phyloP scores from a whole-genome alignment of 53 echinoderm and acorn worm genomes.

The Echinometra lucunter region DNA sequence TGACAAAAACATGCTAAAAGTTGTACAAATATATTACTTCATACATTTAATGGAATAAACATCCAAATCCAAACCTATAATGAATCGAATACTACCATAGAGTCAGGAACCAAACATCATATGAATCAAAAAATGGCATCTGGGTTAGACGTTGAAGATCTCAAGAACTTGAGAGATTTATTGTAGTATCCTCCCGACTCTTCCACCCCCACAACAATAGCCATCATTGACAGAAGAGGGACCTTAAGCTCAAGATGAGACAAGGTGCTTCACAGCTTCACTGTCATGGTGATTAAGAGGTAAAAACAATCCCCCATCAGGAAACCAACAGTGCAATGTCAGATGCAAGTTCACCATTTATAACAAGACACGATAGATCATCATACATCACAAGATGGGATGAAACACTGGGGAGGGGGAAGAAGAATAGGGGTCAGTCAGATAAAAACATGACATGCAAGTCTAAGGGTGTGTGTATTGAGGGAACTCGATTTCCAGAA shows the following conservation, averaged over 20 bases:
- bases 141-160: too few species aligned
- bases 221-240: background rate
- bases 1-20: too few species aligned
- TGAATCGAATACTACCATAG: too few species aligned
- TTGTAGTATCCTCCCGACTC: background rate
- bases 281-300: background rate
- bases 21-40: too few species aligned
- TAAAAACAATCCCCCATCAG: background rate
- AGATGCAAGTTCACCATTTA: conserved; percentile 24
- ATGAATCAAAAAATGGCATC: too few species aligned
- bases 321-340: background rate
- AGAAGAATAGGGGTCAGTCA: background rate
- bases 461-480: too few species aligned
- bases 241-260: background rate
- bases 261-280: background rate
- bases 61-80: too few species aligned
- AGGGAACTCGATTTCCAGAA: too few species aligned
- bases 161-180: background rate
- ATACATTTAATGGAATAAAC: too few species aligned
- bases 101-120: too few species aligned
- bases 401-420: conserved; percentile 32
- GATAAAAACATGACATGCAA: background rate
- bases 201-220: background rate
- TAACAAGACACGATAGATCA: conserved; percentile 28
- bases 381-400: background rate